Evolutionary conservation across 1,140 invertebrate species (phyloP), one percentile per base, ranked within the genome.

Genomic region (Eurosta solidaginis): DNA sequence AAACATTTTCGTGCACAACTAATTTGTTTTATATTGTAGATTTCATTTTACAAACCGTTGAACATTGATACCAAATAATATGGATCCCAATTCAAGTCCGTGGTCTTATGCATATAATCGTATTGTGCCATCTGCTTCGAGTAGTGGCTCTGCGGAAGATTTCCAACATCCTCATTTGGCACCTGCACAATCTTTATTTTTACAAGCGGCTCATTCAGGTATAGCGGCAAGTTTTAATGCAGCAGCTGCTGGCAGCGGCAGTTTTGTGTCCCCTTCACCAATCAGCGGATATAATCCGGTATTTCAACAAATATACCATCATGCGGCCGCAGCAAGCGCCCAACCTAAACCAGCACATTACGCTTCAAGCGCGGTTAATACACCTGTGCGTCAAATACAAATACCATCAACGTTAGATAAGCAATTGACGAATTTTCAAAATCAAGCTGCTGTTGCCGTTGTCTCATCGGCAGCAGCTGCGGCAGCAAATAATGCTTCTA

Each of bases 301-400:
- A 82, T 86, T 87, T 79, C 85, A 87, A 82, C 85, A 86, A 81
- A 86, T 87, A 29, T 87, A 87, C 79, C 85, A 86, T 79, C 85
- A 87, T 84, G 85, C 85, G 40, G 75, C 79, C 14, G 85, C 85
- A 22, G 85, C 85, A 25, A 83, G 83, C 77, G 85, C 86, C 5
- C 85, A 86, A 78, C 85, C 85, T 1, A 87, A 87, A 80, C 85
- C 85, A 40, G 85, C 85, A 63, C 85, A 87, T 45, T 87, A 87
- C 77, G 85, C 85, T 59, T 87, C 85, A 4, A 80, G 83, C 9
- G 83, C 85, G 73, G 85, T 85, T 5, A 85, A 85, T 73, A 86
- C 85, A 45, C 83, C 85, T 22, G 85, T 86, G 77, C 82, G 85
- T 5, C 85, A 87, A 77, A 78, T 87, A 36, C 85, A 86, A 79